Conservation (phyloP, 2,797 vertebrate species). For the Carcharodon carcharias region DNA sequence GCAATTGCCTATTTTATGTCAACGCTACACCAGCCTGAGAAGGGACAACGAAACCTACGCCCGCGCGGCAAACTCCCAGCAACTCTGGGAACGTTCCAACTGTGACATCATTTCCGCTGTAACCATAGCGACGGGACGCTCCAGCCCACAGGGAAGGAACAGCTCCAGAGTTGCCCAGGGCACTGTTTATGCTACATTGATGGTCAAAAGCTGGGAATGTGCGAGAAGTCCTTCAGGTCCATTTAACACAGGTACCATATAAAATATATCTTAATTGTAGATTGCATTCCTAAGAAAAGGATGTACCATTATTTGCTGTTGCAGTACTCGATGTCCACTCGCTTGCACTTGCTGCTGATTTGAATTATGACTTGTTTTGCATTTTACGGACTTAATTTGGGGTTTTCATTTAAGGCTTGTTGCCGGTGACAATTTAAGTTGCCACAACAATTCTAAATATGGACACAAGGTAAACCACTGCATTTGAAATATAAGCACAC, state of each 20-base stretch:
- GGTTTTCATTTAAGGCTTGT: neutral
- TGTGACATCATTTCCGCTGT: neutral
- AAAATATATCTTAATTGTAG: too few species aligned
- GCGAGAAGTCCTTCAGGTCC: neutral
- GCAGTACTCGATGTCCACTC: neutral
- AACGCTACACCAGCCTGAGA: too few species aligned
- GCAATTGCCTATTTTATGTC: too few species aligned
- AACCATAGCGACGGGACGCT: neutral
- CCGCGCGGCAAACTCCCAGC: too few species aligned
- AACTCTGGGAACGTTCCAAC: neutral
- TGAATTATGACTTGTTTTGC: neutral
- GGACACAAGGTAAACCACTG: neutral
- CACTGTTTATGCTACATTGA: neutral
- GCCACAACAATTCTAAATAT: neutral
- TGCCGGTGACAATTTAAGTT: neutral
- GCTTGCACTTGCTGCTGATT: neutral
- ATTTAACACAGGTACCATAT: neutral
- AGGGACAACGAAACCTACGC: too few species aligned
- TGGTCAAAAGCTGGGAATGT: neutral
- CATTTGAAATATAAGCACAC: neutral
- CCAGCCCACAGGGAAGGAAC: neutral
- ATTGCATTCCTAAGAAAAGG: neutral
- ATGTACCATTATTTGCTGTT: neutral
- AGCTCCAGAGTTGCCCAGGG: neutral
- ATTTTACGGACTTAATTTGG: neutral